These are phyloP conservation scores for Drosophila neutralis DNA, from an alignment of 2,888 invertebrate species.

Conservation along the genomic window DNA sequence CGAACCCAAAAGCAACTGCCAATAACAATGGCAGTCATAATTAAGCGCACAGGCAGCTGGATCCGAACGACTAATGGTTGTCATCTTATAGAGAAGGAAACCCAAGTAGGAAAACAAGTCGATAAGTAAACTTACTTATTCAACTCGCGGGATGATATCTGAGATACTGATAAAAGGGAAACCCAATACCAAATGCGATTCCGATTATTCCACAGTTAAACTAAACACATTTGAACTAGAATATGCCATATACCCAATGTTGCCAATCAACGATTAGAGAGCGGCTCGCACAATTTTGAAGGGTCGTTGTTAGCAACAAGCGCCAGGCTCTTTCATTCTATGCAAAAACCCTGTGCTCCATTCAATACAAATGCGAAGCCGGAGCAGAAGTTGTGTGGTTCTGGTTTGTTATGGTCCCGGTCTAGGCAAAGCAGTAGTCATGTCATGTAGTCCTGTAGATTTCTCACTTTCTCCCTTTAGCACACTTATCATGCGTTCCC, in stretches of 20 bases:
- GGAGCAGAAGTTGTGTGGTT: background rate
- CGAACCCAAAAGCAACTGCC: constrained; percentile 42
- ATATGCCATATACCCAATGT: constrained; percentile 20
- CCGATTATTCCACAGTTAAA: background rate
- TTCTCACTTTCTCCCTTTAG: constrained; percentile 23
- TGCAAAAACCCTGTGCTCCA: constrained; percentile 2
- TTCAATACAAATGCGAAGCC: constrained; percentile 57
- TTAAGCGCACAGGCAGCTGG: background rate
- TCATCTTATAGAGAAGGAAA: background rate
- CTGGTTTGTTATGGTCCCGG: background rate
- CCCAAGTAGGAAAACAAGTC: background rate
- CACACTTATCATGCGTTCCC: background rate
- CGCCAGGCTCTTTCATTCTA: constrained; percentile 12
- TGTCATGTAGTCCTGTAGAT: constrained; percentile 25
- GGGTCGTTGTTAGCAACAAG: constrained; percentile 44
- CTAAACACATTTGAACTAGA: background rate
- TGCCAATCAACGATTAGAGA: constrained; percentile 24
- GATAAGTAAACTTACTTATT: background rate
- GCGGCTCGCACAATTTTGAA: constrained; percentile 27
- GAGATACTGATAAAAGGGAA: background rate
- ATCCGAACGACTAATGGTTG: constrained; percentile 10
- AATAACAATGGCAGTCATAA: constrained; percentile 48
- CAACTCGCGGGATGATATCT: background rate
- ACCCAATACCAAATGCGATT: background rate
- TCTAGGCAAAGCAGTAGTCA: background rate